Evolutionary conservation across 2,888 invertebrate species (phyloP).

Genomic region (Zootermopsis nevadensis): DNA sequence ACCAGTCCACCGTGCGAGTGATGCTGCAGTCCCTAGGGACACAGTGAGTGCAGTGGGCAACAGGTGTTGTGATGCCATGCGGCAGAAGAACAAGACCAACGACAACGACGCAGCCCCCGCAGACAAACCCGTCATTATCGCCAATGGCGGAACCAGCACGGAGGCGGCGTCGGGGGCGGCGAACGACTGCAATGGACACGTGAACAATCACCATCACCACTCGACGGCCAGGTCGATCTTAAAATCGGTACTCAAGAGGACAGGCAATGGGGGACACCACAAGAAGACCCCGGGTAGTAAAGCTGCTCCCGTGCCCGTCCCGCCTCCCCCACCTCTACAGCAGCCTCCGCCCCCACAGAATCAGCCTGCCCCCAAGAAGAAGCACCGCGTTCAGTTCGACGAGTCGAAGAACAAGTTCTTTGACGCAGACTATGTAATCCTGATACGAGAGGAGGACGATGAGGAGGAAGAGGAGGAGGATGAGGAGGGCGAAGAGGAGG

Average conservation of each 20-base stretch:
- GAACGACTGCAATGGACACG: slow-evolving; percentile 49
- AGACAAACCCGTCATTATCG: slow-evolving; percentile 44
- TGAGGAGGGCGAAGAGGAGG: slow-evolving; percentile 56
- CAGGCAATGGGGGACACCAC: slow-evolving; percentile 64
- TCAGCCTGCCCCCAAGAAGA: slow-evolving; percentile 65
- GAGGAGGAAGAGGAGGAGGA: slow-evolving; percentile 70
- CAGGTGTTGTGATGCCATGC: slow-evolving; percentile 43
- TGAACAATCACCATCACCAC: slow-evolving; percentile 55
- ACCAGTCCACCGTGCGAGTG: background rate
- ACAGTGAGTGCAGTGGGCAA: background rate
- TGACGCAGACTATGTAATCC: slow-evolving; percentile 91
- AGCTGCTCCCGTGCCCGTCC: slow-evolving; percentile 53
- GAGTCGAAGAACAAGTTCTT: slow-evolving; percentile 92
- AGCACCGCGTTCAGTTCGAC: slow-evolving; percentile 87
- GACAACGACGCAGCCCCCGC: slow-evolving; percentile 45
- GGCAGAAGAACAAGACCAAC: slow-evolving; percentile 53
- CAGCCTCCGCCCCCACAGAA: slow-evolving; percentile 35
- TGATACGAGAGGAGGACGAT: slow-evolving; percentile 88
- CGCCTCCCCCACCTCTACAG: slow-evolving; percentile 26
- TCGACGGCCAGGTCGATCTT: slow-evolving; percentile 60
- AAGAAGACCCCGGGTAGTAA: slow-evolving; percentile 63
- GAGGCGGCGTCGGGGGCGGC: slow-evolving; percentile 48
- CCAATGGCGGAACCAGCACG: slow-evolving; percentile 52
- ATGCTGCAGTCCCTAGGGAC: slow-evolving; percentile 8
- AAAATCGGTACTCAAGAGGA: slow-evolving; percentile 81